Percentiles rank a stretch among this genome's conserved stretches.
phyloP scores from a whole-genome alignment of 2,797 vertebrate genomes.

The Halcyon smyrnensis region DNA sequence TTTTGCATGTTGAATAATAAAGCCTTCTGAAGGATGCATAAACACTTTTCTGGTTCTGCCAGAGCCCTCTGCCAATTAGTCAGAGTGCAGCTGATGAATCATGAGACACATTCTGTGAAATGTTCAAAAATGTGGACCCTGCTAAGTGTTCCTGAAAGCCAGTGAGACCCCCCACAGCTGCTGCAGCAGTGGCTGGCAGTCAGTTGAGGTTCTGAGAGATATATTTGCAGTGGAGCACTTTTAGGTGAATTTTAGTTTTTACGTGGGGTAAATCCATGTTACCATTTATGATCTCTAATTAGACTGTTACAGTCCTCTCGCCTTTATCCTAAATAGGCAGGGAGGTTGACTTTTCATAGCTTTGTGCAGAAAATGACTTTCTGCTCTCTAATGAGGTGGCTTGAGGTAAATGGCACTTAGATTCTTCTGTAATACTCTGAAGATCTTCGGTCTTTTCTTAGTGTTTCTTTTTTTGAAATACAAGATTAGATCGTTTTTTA shows the following conservation, averaged over 20 bases:
- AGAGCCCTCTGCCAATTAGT: conserved; percentile 65
- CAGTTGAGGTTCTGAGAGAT: background rate
- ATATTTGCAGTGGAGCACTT: background rate
- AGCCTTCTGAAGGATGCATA: conserved; percentile 38
- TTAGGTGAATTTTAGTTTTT: background rate
- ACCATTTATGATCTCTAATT: background rate
- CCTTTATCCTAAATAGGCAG: background rate
- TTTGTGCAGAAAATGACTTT: background rate
- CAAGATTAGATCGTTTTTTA: background rate
- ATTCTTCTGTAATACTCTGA: background rate
- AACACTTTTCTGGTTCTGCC: conserved; percentile 63
- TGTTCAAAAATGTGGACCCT: conserved; percentile 50
- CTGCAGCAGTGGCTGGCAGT: background rate
- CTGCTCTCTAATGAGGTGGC: conserved; percentile 2
- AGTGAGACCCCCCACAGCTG: conserved; percentile 45
- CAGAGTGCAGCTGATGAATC: conserved; percentile 65
- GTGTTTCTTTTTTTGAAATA: background rate
- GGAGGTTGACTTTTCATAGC: background rate
- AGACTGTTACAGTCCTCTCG: background rate
- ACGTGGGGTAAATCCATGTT: background rate
- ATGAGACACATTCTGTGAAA: conserved; percentile 68
- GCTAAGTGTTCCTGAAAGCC: conserved; percentile 43
- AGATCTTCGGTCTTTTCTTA: background rate
- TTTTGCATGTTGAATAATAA: conserved; percentile 47
- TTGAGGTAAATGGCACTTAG: background rate